These are phyloP conservation scores for Barnardius zonarius DNA, from an alignment of 2,113 vertebrate species.

Conservation along the genomic window DNA sequence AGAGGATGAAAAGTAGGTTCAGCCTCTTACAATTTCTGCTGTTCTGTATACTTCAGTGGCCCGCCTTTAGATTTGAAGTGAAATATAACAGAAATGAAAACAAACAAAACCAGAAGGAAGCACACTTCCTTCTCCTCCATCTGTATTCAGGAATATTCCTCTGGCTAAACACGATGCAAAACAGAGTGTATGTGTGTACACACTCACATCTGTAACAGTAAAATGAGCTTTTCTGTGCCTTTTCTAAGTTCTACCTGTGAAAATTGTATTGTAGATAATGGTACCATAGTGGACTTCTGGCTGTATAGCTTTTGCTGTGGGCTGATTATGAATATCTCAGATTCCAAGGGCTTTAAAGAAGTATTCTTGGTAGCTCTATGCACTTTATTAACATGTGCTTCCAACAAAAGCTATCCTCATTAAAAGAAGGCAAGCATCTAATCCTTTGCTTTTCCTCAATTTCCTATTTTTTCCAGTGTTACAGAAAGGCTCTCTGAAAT, in stretches of 20 bases:
- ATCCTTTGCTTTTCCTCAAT: not conserved
- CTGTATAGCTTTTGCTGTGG: constrained; percentile 8
- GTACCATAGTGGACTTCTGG: not conserved
- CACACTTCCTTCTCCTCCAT: not conserved
- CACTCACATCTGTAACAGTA: not conserved
- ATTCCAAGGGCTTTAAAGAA: constrained; percentile 29
- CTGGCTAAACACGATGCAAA: not conserved
- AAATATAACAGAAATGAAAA: not conserved
- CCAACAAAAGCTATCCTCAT: constrained; percentile 1
- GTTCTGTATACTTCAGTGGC: not conserved
- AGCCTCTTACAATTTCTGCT: constrained; percentile 42
- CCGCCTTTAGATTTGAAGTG: not conserved
- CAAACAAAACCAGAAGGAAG: not conserved
- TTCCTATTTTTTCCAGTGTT: constrained; percentile 2
- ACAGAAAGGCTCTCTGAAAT: not conserved
- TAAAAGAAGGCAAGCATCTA: constrained; percentile 6
- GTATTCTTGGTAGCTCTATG: not conserved
- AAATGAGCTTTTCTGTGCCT: not conserved
- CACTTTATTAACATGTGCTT: not conserved
- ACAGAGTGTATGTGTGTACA: not conserved
- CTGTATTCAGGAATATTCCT: not conserved
- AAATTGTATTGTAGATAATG: not conserved
- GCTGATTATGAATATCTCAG: not conserved
- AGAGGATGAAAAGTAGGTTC: constrained; percentile 45
- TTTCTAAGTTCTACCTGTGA: not conserved